Conservation (phyloP, 2,797 vertebrate species). For the Enteromius fasciolatus region DNA sequence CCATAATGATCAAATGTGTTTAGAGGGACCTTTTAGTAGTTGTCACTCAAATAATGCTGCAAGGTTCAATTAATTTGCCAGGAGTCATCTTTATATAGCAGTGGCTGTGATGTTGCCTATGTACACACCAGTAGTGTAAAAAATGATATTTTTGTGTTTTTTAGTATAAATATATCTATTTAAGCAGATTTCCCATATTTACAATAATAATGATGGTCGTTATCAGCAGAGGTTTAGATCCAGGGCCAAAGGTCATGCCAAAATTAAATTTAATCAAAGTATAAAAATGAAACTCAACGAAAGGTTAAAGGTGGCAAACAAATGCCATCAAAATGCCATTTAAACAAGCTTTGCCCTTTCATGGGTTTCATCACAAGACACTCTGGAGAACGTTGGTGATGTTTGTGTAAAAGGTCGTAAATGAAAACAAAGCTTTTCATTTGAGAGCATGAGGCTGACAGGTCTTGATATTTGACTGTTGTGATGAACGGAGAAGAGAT, state of each 20-base stretch:
- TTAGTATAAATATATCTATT: not conserved
- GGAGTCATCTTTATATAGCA: not conserved
- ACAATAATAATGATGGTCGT: not conserved
- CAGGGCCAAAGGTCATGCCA: slow-evolving; percentile 7
- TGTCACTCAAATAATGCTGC: not conserved
- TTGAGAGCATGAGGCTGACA: not conserved
- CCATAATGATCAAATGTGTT: not conserved
- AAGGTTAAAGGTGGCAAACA: slow-evolving; percentile 49
- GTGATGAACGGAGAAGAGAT: not conserved
- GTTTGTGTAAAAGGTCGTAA: slow-evolving; percentile 43
- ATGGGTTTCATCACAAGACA: slow-evolving; percentile 37
- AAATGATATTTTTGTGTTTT: too few relatives aligned
- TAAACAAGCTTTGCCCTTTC: slow-evolving; percentile 51
- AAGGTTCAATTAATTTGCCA: not conserved
- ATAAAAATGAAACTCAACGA: slow-evolving; percentile 39
- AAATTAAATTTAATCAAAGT: slow-evolving; percentile 49
- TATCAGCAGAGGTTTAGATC: not conserved
- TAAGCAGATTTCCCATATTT: not conserved
- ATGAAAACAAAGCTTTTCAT: slow-evolving; percentile 24
- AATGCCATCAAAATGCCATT: slow-evolving; percentile 57
- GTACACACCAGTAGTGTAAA: not conserved
- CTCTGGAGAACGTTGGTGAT: slow-evolving; percentile 40
- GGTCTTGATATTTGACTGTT: not conserved
- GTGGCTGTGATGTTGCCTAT: not conserved
- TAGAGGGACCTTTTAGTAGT: not conserved